A percentile compares a stretch with the other conserved stretches of the same genome.
phyloP scores from a whole-genome alignment of 2,113 vertebrate species.

The Tachysurus vachellii region DNA sequence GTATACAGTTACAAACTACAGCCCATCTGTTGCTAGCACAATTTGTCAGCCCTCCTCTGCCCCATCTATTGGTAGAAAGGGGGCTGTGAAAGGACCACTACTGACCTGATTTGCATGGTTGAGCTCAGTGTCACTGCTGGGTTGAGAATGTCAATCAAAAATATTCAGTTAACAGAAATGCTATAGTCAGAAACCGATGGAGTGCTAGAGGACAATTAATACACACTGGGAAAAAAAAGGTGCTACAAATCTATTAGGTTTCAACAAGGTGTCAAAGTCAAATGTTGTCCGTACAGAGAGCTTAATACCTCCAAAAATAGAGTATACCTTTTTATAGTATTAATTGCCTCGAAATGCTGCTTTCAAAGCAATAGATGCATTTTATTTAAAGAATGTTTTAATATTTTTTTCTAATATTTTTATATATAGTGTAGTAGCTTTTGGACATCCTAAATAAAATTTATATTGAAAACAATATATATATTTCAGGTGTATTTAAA shows the following conservation, averaged over 20 bases:
- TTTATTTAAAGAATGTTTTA: background rate
- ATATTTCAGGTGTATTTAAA: background rate
- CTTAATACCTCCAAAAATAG: background rate
- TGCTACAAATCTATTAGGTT: background rate
- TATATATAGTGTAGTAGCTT: background rate
- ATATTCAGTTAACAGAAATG: background rate
- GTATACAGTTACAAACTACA: background rate
- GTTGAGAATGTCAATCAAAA: conserved; percentile 2
- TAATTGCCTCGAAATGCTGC: background rate
- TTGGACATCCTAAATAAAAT: background rate
- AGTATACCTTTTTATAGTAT: background rate
- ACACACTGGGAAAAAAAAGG: background rate
- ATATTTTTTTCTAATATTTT: background rate
- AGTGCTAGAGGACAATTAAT: background rate
- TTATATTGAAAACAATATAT: background rate
- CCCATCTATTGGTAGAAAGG: background rate
- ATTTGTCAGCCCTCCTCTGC: background rate
- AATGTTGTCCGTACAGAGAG: background rate
- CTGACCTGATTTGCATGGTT: background rate
- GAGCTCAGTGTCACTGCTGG: background rate
- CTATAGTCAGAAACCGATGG: background rate
- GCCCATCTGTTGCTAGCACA: background rate
- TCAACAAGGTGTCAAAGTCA: background rate
- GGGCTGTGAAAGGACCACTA: background rate
- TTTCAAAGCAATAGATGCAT: background rate